A percentile compares a stretch with the other conserved stretches of the same genome.
phyloP scores from a whole-genome alignment of 2,797 vertebrate species.

The Fundulus diaphanus region DNA sequence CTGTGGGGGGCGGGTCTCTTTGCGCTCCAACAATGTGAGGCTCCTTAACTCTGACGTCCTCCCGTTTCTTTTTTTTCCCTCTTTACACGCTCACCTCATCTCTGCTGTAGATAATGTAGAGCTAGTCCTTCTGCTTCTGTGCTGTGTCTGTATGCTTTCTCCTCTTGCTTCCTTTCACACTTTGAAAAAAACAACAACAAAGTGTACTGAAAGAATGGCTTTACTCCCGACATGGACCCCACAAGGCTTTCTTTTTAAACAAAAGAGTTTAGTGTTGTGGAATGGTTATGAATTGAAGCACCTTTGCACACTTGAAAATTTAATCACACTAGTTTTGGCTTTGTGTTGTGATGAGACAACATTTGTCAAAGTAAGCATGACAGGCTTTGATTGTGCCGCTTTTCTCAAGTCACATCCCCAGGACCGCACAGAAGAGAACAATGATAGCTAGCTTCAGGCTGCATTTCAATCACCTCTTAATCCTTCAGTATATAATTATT shows the following conservation, averaged over 20 bases:
- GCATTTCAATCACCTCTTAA: background rate
- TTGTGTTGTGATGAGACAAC: conserved; percentile 29
- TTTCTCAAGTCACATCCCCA: conserved; percentile 12
- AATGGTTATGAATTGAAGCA: conserved; percentile 18
- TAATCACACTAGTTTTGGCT: conserved; percentile 23
- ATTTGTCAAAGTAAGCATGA: conserved; percentile 33
- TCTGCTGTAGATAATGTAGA: conserved; percentile 19
- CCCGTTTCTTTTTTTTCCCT: background rate
- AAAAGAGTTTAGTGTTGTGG: conserved; percentile 30
- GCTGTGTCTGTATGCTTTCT: conserved; percentile 37
- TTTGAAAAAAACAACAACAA: conserved; percentile 52
- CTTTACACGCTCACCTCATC: conserved; percentile 41
- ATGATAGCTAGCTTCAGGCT: background rate
- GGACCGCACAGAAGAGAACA: background rate
- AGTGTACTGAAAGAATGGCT: conserved; percentile 65
- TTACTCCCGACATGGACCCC: conserved; percentile 31
- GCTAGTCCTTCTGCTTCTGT: conserved; percentile 38
- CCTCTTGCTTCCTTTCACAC: conserved; percentile 54
- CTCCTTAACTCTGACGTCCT: conserved; percentile 18
- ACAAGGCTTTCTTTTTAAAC: conserved; percentile 14
- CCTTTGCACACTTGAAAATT: conserved; percentile 9
- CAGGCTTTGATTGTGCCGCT: conserved; percentile 10
- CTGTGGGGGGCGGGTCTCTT: conserved; percentile 95
- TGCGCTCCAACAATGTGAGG: conserved; percentile 98
- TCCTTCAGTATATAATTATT: background rate